Evolutionary conservation across 2,113 vertebrate genomes (phyloP).

Genomic region (Macrotus californicus): DNA sequence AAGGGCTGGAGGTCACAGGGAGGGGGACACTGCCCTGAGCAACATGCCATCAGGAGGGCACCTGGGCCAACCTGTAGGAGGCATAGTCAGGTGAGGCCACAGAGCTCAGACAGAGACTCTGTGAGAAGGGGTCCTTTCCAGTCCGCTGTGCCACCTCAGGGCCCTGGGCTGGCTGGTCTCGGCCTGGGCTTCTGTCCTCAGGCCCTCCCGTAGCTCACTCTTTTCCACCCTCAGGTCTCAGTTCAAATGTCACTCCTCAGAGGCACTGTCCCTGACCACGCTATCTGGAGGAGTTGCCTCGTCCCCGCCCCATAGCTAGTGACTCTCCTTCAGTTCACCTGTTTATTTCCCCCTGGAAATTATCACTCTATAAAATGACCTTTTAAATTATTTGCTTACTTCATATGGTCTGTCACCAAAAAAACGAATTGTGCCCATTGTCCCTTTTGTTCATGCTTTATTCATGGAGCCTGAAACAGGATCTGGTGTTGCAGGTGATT

Average conservation of each 20-base stretch:
- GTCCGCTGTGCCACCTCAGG: not conserved
- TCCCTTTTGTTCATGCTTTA: not conserved
- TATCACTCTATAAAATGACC: not conserved
- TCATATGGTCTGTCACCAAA: not conserved
- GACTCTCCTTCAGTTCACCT: not conserved
- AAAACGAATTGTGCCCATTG: not conserved
- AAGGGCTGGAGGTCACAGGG: not conserved
- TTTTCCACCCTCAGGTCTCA: not conserved
- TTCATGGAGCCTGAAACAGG: not conserved
- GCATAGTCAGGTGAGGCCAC: not conserved
- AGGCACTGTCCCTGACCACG: not conserved
- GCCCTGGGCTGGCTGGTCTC: not conserved
- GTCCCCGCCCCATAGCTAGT: rapidly evolving
- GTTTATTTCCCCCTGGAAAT: not conserved
- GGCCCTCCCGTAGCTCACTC: not conserved
- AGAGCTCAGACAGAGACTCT: not conserved
- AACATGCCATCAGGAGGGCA: not conserved
- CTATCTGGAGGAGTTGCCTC: not conserved
- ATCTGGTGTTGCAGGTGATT: not conserved
- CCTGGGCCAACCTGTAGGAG: not conserved
- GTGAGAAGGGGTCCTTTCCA: not conserved
- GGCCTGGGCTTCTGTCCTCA: not conserved
- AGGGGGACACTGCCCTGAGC: not conserved
- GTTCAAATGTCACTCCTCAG: not conserved
- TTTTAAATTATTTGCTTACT: not conserved